Conservation (phyloP, 2,888 invertebrate species). For the Patella depressa region DNA sequence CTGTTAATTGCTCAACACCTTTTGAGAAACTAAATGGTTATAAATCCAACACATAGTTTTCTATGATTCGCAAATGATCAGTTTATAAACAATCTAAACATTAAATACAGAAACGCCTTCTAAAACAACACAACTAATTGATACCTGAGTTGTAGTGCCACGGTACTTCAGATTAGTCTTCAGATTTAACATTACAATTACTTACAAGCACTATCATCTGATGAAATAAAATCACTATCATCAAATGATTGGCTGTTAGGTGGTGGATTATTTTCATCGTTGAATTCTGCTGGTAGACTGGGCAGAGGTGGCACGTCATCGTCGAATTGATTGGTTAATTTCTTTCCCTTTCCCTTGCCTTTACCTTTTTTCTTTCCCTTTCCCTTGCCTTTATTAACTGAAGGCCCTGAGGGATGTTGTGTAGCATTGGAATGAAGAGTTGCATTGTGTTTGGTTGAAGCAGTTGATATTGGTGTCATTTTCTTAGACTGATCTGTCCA, state of each 20-base stretch:
- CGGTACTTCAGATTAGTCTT: too few relatives aligned
- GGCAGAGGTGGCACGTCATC: conserved; percentile 12
- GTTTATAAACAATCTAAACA: too few relatives aligned
- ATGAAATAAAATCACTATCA: neutral
- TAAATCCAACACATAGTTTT: too few relatives aligned
- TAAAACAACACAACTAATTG: too few relatives aligned
- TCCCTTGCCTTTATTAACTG: conserved; percentile 2
- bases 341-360: conserved; percentile 20
- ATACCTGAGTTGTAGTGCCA: too few relatives aligned
- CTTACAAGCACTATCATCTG: neutral
- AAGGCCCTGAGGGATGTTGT: too few relatives aligned
- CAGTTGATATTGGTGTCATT: too few relatives aligned
- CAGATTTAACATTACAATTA: neutral
- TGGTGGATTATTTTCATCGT: neutral
- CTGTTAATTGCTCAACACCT: too few relatives aligned
- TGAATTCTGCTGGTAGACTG: neutral
- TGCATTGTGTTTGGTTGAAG: neutral
- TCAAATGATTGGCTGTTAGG: neutral
- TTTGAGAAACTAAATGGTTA: too few relatives aligned
- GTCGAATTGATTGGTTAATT: neutral
- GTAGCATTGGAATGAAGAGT: neutral
- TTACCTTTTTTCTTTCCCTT: conserved; percentile 8
- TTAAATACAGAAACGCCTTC: too few relatives aligned
- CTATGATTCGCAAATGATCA: too few relatives aligned
- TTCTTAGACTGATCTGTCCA: too few relatives aligned